Evolutionary conservation across 2,888 invertebrate genomes (phyloP).

Genomic region (Yponomeuta cagnagella): DNA sequence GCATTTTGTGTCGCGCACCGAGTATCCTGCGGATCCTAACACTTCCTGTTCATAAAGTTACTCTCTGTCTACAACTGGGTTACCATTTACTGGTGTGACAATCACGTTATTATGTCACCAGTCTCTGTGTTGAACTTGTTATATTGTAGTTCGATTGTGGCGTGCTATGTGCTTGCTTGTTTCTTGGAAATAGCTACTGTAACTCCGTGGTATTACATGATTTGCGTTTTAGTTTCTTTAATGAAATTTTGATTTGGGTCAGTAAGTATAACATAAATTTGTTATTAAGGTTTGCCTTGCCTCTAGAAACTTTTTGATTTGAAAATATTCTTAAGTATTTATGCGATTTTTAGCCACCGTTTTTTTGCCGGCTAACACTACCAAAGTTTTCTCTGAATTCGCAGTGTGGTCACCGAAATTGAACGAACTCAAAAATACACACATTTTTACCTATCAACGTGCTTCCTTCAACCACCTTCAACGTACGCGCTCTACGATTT

Average conservation of each 20-base stretch:
- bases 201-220: not conserved
- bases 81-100: slow-evolving; percentile 8
- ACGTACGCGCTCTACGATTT: not conserved
- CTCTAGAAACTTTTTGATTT: not conserved
- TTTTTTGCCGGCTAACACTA: too few species aligned
- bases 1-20: not conserved
- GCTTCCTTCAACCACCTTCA: not conserved
- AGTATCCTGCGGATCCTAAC: slow-evolving; percentile 16
- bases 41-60: slow-evolving; percentile 13
- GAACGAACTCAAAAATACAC: not conserved
- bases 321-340: not conserved
- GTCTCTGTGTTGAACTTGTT: slow-evolving; percentile 2
- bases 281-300: not conserved
- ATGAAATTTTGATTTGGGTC: not conserved
- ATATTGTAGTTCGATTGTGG: slow-evolving; percentile 1
- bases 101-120: slow-evolving; percentile 13
- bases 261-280: not conserved
- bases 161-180: not conserved
- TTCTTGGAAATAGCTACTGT: not conserved
- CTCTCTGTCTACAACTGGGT: slow-evolving; percentile 14
- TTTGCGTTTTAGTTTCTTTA: not conserved
- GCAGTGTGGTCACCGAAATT: not conserved
- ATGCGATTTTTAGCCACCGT: too few species aligned
- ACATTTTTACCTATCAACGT: not conserved
- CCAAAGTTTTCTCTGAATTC: too few species aligned